A percentile compares a stretch with the other conserved stretches of the same genome.
These are phyloP conservation scores for Micrastur ruficollis DNA, from an alignment of 2,797 vertebrate genomes.

Conservation along the genomic window DNA sequence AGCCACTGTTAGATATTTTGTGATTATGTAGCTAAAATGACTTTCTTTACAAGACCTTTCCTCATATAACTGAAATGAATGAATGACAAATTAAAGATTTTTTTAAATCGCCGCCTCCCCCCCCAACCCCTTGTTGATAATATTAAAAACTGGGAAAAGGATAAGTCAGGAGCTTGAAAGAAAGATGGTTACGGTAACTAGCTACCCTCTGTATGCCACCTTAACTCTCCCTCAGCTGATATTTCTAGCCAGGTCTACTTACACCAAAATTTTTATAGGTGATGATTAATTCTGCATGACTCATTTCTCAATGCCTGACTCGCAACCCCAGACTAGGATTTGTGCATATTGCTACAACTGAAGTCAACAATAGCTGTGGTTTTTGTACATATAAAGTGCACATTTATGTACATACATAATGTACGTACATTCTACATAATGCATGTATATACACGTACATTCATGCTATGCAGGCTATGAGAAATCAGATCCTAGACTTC, in stretches of 20 bases:
- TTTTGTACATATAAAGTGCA: not conserved
- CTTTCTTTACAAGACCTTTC: not conserved
- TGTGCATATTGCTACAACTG: not conserved
- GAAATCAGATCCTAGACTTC: fast-evolving
- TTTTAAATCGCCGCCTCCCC: not conserved
- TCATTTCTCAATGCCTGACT: not conserved
- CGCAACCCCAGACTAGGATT: not conserved
- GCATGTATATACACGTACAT: fast-evolving
- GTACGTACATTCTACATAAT: fast-evolving
- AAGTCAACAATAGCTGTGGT: fast-evolving
- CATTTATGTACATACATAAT: fast-evolving
- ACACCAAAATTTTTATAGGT: not conserved
- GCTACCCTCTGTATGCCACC: not conserved
- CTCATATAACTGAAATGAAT: not conserved
- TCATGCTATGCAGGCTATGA: not conserved
- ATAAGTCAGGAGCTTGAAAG: not conserved
- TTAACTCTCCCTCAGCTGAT: not conserved
- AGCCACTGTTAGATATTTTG: not conserved
- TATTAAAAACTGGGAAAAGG: not conserved
- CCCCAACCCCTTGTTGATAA: not conserved
- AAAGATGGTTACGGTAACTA: fast-evolving
- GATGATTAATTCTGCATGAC: not conserved
- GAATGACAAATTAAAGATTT: not conserved
- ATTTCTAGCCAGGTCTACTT: not conserved
- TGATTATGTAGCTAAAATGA: not conserved